Evolutionary conservation across 2,888 invertebrate genomes (phyloP).

Genomic region (Agrypnus murinus): DNA sequence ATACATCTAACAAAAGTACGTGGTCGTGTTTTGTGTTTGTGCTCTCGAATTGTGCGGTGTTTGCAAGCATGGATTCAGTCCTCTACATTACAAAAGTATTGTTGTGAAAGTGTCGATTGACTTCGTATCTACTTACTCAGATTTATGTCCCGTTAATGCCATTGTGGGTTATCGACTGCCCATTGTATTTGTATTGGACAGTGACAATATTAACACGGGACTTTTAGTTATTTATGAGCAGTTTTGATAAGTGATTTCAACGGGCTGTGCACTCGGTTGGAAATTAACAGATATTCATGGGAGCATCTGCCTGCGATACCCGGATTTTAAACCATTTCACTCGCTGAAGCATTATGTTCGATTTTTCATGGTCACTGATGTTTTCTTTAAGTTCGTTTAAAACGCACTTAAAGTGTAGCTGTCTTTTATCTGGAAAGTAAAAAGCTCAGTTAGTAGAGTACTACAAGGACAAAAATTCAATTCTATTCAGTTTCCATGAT

Average conservation of each 20-base stretch:
- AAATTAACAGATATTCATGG: constrained; percentile 64
- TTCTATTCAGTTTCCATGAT: neutral
- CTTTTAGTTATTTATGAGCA: constrained; percentile 64
- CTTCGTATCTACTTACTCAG: constrained; percentile 66
- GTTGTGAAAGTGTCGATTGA: constrained; percentile 65
- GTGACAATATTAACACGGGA: constrained; percentile 68
- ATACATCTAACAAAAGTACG: constrained; percentile 59
- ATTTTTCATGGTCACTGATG: constrained; percentile 33
- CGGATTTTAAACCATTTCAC: constrained; percentile 49
- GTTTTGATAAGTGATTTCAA: constrained; percentile 66
- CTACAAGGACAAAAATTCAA: too few relatives aligned
- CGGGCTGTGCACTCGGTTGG: constrained; percentile 64
- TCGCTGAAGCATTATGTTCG: constrained; percentile 44
- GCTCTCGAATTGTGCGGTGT: constrained; percentile 65
- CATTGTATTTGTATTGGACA: constrained; percentile 70
- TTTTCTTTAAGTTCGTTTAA: constrained; percentile 32
- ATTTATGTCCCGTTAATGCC: constrained; percentile 71
- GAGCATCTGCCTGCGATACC: constrained; percentile 65
- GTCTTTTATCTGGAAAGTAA: too few relatives aligned
- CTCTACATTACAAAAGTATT: constrained; percentile 56
- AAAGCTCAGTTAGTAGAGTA: too few relatives aligned
- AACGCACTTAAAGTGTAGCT: constrained; percentile 27
- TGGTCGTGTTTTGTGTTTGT: constrained; percentile 67
- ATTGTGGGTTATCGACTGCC: constrained; percentile 68
- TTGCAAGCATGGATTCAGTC: constrained; percentile 63